phyloP scores from a whole-genome alignment of 2,113 vertebrate genomes.

The Seriola dumerili region DNA sequence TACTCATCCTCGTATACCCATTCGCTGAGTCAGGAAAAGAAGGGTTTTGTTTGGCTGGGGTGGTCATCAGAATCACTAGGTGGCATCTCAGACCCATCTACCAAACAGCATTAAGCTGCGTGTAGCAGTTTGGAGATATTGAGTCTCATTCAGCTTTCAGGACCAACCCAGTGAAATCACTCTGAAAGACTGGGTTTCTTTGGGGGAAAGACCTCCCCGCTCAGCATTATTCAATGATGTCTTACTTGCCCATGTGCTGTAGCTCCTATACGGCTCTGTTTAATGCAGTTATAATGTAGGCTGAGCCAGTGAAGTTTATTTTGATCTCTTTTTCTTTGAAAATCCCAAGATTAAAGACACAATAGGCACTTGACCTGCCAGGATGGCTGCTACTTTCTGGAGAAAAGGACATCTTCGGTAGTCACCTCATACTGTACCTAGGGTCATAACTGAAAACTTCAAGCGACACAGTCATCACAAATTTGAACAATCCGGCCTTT shows the following conservation, averaged over 20 bases:
- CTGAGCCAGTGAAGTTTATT: not conserved
- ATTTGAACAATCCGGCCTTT: not conserved
- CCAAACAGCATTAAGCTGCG: not conserved
- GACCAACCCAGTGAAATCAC: not conserved
- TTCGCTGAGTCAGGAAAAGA: slow-evolving; percentile 69
- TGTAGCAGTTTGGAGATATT: not conserved
- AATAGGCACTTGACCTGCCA: not conserved
- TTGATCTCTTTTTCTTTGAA: not conserved
- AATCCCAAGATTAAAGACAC: not conserved
- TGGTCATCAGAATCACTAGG: slow-evolving; percentile 66
- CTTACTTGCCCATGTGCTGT: not conserved
- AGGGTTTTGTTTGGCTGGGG: slow-evolving; percentile 27
- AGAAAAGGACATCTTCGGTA: not conserved
- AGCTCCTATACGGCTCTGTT: not conserved
- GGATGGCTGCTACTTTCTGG: not conserved
- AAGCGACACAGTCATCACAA: not conserved
- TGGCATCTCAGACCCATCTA: slow-evolving; percentile 68
- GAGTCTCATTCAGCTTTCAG: not conserved
- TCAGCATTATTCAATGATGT: not conserved
- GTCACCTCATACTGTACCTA: not conserved
- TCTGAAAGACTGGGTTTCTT: not conserved
- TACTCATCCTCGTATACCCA: slow-evolving; percentile 53
- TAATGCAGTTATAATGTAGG: not conserved
- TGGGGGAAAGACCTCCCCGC: not conserved
- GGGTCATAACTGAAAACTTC: not conserved